phyloP scores from a whole-genome alignment of 2,797 vertebrate species.

The Spinus pinus region DNA sequence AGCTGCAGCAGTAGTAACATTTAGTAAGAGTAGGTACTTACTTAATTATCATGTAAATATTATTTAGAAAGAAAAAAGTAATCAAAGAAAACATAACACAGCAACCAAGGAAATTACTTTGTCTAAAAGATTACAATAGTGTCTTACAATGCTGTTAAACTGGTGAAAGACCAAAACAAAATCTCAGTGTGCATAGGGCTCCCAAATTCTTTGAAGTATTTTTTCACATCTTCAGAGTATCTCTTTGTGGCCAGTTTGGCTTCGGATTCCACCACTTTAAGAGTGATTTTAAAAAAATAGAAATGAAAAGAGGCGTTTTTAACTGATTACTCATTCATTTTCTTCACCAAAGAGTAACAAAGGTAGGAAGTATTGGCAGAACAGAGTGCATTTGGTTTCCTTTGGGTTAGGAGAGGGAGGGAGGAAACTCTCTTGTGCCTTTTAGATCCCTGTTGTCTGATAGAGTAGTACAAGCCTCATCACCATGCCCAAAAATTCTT shows the following conservation, averaged over 20 bases:
- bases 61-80: neutral
- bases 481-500: neutral
- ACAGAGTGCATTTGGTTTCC: neutral
- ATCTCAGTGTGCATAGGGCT: neutral
- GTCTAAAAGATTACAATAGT: neutral
- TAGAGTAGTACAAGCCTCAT: neutral
- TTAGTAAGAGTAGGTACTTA: neutral
- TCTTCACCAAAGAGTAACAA: neutral
- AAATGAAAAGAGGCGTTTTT: neutral
- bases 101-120: neutral
- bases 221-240: neutral
- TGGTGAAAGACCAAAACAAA: neutral
- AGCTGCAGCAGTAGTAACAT: neutral
- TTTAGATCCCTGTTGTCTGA: neutral
- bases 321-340: neutral
- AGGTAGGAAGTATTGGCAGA: accelerated
- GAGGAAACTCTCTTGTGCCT: neutral
- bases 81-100: neutral
- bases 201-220: neutral
- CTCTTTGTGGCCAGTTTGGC: neutral
- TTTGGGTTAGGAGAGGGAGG: neutral
- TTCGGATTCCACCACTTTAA: neutral
- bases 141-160: neutral
- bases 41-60: neutral
- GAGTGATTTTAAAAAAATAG: neutral